phyloP scores from a whole-genome alignment of 2,888 invertebrate species.

The Drosophila robusta region DNA sequence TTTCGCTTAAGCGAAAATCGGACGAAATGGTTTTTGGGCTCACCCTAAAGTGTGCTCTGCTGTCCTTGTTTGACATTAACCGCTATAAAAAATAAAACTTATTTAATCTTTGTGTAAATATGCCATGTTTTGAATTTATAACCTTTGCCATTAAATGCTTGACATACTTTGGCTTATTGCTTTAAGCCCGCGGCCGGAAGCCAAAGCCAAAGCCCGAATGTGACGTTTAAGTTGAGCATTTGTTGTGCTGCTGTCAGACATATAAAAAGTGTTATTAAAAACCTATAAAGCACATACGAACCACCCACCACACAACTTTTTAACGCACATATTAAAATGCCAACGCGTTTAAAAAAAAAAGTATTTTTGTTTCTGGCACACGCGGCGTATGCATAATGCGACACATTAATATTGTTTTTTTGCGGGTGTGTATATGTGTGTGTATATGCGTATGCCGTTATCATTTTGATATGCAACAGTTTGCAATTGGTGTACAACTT shows the following conservation, averaged over 20 bases:
- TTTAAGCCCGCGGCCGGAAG: slow-evolving; percentile 14
- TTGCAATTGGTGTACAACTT: slow-evolving; percentile 59
- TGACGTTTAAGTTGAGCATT: slow-evolving; percentile 32
- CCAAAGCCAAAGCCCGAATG: neutral
- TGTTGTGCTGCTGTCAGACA: slow-evolving; percentile 32
- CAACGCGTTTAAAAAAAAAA: slow-evolving; percentile 43
- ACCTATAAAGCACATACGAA: slow-evolving; percentile 56
- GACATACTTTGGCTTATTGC: slow-evolving; percentile 49
- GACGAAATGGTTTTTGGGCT: slow-evolving; percentile 12
- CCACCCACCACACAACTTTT: slow-evolving; percentile 42
- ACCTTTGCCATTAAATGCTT: slow-evolving; percentile 59
- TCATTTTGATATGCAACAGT: slow-evolving; percentile 75
- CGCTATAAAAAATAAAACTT: slow-evolving; percentile 30
- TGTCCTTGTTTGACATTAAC: slow-evolving; percentile 23
- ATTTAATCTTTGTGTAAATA: slow-evolving; percentile 47
- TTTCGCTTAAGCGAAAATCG: neutral
- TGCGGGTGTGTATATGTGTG: slow-evolving; percentile 5
- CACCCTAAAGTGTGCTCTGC: neutral
- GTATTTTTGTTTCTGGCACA: slow-evolving; percentile 20
- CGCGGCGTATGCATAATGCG: slow-evolving; percentile 55
- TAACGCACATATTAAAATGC: slow-evolving; percentile 67
- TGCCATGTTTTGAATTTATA: slow-evolving; percentile 36
- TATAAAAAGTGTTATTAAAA: slow-evolving; percentile 74
- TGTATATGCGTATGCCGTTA: slow-evolving; percentile 43
- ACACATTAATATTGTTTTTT: slow-evolving; percentile 50